Evolutionary conservation across 2,888 invertebrate genomes (phyloP), one percentile per base, ranked within the genome.

Genomic region (Philereme vetulata): DNA sequence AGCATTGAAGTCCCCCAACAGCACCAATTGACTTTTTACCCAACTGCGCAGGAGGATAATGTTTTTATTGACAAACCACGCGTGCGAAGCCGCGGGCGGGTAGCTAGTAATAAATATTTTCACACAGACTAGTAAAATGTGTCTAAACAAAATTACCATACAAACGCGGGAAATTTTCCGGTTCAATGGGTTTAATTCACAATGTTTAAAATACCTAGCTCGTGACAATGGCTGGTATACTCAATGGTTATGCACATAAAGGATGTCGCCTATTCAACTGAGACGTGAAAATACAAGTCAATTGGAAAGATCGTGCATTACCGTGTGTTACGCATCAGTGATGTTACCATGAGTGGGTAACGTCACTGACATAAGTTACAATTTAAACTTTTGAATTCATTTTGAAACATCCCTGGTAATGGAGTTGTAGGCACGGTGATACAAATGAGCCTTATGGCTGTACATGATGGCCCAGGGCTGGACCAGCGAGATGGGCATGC

Each of bases 191-290:
- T 35, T 40, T 38, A 51, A 32, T 55, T 47, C 51, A 48, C 38
- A 51, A 43, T 44, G 65, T 56, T 60, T 48, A 52, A 40, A 57
- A 61, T 56, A 56, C 59, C 57, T n/a, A n/a, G n/a, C n/a, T 47
- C 51, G 60, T 62, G 66, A 49, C 70, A 57, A 63, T 62, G 63
- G 50, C 61, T 53, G 54, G 46, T 54, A n/a, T n/a, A 11, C 54
- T 66, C 70, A 70, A 67, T 64, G 57, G 66, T 62, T 54, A 62
- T 43, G 56, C 7, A 32, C 36, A 51, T 47, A 58, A 46, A 60
- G 54, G 67, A 67, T 63, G 62, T 63, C 10, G 61, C 49, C 57
- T 56, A 61, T 51, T 64, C 57, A 63, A 58, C 65, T 65, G 66
- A 62, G 65, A 68, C 68, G 60, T 21, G 44, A 48, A 49, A 62